phyloP scores from a whole-genome alignment of 1,140 invertebrate species.

The Pantala flavescens region DNA sequence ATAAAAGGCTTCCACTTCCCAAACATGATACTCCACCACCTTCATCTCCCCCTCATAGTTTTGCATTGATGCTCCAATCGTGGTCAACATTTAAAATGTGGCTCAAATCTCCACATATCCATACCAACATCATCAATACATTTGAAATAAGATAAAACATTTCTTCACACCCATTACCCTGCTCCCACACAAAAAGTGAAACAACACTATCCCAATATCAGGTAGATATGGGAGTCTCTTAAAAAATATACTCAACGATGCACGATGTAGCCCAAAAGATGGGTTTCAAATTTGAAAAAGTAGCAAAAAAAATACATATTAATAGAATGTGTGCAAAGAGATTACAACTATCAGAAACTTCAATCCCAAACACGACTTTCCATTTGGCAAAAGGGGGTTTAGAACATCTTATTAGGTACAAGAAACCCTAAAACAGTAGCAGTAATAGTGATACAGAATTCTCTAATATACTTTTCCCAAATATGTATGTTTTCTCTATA shows the following conservation, averaged over 20 bases:
- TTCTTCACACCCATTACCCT: conserved; percentile 4
- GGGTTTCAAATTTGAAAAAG: background rate
- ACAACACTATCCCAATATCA: background rate
- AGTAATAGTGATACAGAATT: conserved; percentile 7
- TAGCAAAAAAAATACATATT: conserved; percentile 6
- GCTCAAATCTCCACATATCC: background rate
- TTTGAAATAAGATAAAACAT: conserved; percentile 9
- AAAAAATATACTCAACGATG: conserved; percentile 10
- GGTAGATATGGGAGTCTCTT: background rate
- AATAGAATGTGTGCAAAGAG: conserved; percentile 5
- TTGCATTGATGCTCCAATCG: background rate
- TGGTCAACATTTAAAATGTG: background rate
- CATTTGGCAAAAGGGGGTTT: background rate
- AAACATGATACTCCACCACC: background rate
- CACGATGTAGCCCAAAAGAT: conserved; percentile 2
- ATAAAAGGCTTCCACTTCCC: background rate
- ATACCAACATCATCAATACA: conserved; percentile 3
- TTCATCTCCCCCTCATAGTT: background rate
- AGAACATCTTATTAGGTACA: background rate
- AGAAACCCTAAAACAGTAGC: background rate
- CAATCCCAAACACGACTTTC: conserved; percentile 4
- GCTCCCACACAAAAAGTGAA: conserved; percentile 8
- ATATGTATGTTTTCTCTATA: conserved; percentile 4
- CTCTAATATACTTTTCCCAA: conserved; percentile 3
- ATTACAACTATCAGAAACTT: conserved; percentile 2